Evolutionary conservation across 1,140 invertebrate species (phyloP), one percentile per base, ranked within the genome.

Genomic region (Aradophagus sp.): DNA sequence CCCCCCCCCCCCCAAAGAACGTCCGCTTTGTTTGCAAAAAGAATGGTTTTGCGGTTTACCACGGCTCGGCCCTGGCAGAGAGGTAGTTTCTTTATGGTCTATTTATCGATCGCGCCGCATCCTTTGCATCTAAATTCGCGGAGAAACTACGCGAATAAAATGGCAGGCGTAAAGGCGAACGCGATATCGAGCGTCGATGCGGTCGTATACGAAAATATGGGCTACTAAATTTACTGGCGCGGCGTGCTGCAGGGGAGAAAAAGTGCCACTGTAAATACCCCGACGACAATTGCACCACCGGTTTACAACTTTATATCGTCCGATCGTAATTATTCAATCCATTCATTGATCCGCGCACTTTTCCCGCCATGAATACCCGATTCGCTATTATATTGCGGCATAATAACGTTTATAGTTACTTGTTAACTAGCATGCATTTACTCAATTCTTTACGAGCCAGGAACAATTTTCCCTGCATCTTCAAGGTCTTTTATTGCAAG

Each of bases 31-130:
- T 65, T 69, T n/a, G 23, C n/a, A 23, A 27, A 68, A 65, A 61
- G 35, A 70, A 53, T 53, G 58, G 63, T 68, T 63, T 65, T 53
- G 73, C 58, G 67, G 67, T 67, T 74, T 39, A 48, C 56, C 52
- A 68, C 41, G 41, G 19, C 29, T 62, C n/a, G 66, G 56, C 63
- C 29, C 50, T 34, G 12, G 17, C 41, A 34, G 66, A 71, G 53
- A 71, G 58, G 63, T 75, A 68, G 55, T 72, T 74, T 68, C 59
- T 67, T 73, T 75, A 68, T 55, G 53, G 62, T 67, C 67, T 71
- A 63, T 71, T 71, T 70, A 63, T 67, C 56, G 66, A 71, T 68
- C 58, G 70, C 41, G 39, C 53, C 58, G 63, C 70, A 73, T 73
- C 70, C 59, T 73, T 73, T 68, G 63, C 63, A 68, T 63, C 53